Conservation (phyloP, 2,797 vertebrate genomes). For the Graptemys geographica region DNA sequence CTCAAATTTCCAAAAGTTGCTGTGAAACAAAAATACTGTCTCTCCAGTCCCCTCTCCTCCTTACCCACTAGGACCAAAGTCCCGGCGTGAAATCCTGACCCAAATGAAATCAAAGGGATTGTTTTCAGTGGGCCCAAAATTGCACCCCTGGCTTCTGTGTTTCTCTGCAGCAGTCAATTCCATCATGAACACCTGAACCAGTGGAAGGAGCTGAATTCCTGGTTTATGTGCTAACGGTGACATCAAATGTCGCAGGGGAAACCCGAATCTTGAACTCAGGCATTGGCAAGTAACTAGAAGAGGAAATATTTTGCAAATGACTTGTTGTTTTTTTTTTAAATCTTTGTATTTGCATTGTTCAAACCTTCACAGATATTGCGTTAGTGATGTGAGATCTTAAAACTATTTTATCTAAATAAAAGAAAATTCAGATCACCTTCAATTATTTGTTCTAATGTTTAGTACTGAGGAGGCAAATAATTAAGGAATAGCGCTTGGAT, state of each 20-base stretch:
- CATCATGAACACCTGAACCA: conserved; percentile 10
- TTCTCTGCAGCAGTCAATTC: neutral
- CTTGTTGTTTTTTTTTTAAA: too few species aligned
- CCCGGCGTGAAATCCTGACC: neutral
- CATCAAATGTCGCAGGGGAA: neutral
- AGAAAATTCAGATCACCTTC: neutral
- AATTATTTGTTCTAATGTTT: neutral
- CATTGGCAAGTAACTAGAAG: neutral
- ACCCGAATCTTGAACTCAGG: neutral
- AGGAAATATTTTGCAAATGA: neutral
- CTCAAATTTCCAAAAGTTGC: neutral
- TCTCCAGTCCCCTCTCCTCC: neutral
- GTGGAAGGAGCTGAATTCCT: neutral
- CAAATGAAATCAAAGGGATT: neutral
- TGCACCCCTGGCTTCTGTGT: neutral
- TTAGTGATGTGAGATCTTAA: neutral
- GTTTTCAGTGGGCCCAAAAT: neutral
- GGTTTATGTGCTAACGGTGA: neutral
- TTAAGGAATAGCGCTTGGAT: fast-evolving
- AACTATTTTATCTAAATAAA: neutral
- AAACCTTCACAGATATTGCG: neutral
- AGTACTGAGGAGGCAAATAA: neutral
- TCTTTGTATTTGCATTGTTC: neutral
- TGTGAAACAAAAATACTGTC: neutral
- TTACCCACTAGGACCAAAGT: neutral